Evolutionary conservation across 2,113 vertebrate genomes (phyloP).

Genomic region (Clarias macrocephalus): DNA sequence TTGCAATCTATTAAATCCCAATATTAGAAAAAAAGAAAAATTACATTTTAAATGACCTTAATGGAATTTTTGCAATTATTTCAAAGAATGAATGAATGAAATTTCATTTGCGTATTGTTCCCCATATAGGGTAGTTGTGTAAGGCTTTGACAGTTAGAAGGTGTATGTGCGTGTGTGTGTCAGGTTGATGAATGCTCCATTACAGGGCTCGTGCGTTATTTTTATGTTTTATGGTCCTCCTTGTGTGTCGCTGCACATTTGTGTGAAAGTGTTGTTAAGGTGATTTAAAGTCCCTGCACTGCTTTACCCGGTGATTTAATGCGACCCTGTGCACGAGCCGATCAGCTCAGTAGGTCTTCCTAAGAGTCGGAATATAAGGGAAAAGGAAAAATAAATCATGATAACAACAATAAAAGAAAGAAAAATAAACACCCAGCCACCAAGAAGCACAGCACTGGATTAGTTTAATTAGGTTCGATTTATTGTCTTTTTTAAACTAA

Average conservation of each 20-base stretch:
- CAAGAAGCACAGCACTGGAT: not conserved
- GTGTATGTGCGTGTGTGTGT: constrained; percentile 17
- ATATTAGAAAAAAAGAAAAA: not conserved
- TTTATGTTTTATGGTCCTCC: constrained; percentile 21
- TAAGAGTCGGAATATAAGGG: not conserved
- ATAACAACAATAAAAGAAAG: not conserved
- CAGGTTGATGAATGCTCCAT: not conserved
- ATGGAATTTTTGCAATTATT: too few species aligned
- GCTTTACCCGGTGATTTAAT: constrained; percentile 27
- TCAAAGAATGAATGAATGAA: not conserved
- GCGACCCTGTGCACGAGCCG: not conserved
- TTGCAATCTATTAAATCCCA: not conserved
- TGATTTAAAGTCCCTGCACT: constrained; percentile 31
- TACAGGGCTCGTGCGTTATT: constrained; percentile 10
- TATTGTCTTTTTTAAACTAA: not conserved
- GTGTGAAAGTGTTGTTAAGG: constrained; percentile 6
- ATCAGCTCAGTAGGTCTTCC: not conserved
- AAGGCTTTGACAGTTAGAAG: not conserved
- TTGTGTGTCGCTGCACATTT: not conserved
- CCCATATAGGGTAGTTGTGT: not conserved
- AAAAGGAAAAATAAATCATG: not conserved
- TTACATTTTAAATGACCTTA: too few species aligned
- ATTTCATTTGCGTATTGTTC: not conserved
- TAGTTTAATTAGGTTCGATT: not conserved
- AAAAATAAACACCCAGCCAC: not conserved